A percentile compares a stretch with the other conserved stretches of the same genome.
Evolutionary conservation across 2,888 invertebrate genomes (phyloP).

Genomic region (Aleiodes leptofemur): DNA sequence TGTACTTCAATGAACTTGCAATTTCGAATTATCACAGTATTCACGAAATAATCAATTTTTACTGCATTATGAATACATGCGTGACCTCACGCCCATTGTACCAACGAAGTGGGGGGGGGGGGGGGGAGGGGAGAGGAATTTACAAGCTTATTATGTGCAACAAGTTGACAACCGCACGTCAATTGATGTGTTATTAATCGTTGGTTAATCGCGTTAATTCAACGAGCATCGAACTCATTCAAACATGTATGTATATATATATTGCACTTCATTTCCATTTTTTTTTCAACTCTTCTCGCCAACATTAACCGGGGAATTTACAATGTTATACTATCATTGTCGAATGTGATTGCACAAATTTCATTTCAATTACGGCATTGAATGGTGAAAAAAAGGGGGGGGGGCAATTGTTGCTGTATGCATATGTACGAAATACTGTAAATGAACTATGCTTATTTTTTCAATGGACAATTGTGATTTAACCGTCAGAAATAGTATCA

Average conservation of each 20-base stretch:
- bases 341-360: no score
- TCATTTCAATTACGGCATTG: no score
- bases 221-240: conserved; percentile 56
- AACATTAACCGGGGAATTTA: neutral
- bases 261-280: conserved; percentile 16
- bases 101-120: neutral
- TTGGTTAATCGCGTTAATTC: conserved; percentile 75
- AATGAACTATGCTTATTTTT: conserved; percentile 21
- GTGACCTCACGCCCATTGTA: conserved; percentile 15
- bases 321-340: neutral
- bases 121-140: neutral
- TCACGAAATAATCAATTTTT: conserved; percentile 19
- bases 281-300: conserved; percentile 14
- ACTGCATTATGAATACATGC: conserved; percentile 10
- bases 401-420: conserved; percentile 25
- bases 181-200: conserved; percentile 75
- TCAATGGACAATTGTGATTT: no score
- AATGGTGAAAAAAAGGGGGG: neutral
- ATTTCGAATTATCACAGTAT: conserved; percentile 5
- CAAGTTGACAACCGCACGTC: conserved; percentile 73
- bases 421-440: conserved; percentile 38
- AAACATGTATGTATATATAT: conserved; percentile 16
- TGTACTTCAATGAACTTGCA: no score
- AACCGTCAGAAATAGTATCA: neutral
- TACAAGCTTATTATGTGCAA: conserved; percentile 61